Evolutionary conservation across 2,797 vertebrate genomes (phyloP).

Genomic region (Premnoplex brunnescens): DNA sequence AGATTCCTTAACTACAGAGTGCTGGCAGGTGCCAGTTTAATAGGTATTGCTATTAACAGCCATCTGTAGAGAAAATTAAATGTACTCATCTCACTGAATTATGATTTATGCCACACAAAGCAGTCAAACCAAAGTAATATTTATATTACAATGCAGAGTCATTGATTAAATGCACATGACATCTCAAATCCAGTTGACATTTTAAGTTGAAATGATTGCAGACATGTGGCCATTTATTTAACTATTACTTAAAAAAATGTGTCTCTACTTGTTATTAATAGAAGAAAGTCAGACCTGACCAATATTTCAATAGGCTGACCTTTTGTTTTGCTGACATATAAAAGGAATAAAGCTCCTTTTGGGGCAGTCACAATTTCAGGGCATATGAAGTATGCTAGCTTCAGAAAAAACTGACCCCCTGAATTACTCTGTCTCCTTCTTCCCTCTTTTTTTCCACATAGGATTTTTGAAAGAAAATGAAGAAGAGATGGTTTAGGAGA

Average conservation of each 20-base stretch:
- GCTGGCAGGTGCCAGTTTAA: slow-evolving; percentile 72
- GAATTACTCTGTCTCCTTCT: background rate
- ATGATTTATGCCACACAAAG: slow-evolving; percentile 73
- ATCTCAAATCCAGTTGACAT: slow-evolving; percentile 80
- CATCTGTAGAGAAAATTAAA: slow-evolving; percentile 70
- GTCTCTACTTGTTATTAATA: slow-evolving; percentile 74
- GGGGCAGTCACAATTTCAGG: slow-evolving; percentile 41
- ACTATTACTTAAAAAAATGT: slow-evolving; percentile 77
- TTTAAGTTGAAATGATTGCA: slow-evolving; percentile 79
- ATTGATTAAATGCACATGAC: slow-evolving; percentile 80
- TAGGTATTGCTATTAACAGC: slow-evolving; percentile 66
- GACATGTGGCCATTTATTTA: slow-evolving; percentile 79
- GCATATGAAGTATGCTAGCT: background rate
- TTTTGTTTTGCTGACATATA: slow-evolving; percentile 66
- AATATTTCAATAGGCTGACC: slow-evolving; percentile 72
- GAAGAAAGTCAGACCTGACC: slow-evolving; percentile 72
- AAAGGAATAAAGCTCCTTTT: slow-evolving; percentile 41
- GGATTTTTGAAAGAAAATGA: slow-evolving; percentile 1
- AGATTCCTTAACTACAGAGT: slow-evolving; percentile 57
- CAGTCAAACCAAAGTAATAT: slow-evolving; percentile 74
- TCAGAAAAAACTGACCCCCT: slow-evolving; percentile 18
- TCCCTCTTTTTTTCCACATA: background rate
- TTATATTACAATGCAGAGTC: slow-evolving; percentile 75
- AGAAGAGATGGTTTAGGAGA: background rate
- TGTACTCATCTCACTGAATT: slow-evolving; percentile 72